Evolutionary conservation across 2,113 vertebrate species (phyloP), one percentile per base, ranked within the genome.

Genomic region (Oriolus oriolus): DNA sequence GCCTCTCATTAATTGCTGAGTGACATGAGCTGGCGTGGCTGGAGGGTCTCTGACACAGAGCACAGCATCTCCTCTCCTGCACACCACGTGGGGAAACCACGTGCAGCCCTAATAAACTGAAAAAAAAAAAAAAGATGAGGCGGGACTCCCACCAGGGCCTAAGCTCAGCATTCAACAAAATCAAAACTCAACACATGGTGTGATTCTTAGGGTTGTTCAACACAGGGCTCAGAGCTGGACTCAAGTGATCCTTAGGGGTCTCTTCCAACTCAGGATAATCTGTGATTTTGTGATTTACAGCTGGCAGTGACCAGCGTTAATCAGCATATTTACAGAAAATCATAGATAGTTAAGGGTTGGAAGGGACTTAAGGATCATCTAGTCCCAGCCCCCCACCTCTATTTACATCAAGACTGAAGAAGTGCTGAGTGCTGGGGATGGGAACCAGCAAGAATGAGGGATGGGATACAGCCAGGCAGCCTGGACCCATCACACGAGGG

Each of bases 51-150:
- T 16, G 20, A 8, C 26, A 18, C 16, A 9, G 24, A 44, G 66
- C 31, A 41, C 54, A 81, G 39, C 73, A 66, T 44, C 45, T 60
- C 52, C 18, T 65, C 22, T 53, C 45, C 45, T 33, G 22, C n/a
- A 41, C 14, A 7, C 15, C 41, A 10, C 0, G 0, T 3, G 2
- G 5, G 16, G 6, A 64, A 65, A 76, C 6, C 39, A 39, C 1
- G 0, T 19, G 13, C 8, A 53, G 35, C 27, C 19, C 45, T 6
- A 21, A 54, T 8, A 16, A 3, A 42, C 5, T 0, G 3, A 3
- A 3, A 64, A 56, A 86, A 39, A 3, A 3, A 64, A 56, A 86
- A 39, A 21, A 6, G 2, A 27, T 2, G 0, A 42, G 10, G 3
- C 35, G 12, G 21, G 49, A 57, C 37, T 80, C 26, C 30, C 74